Percentiles rank a stretch among this genome's conserved stretches.
phyloP scores from a whole-genome alignment of 2,113 vertebrate genomes.

The Nicator chloris region DNA sequence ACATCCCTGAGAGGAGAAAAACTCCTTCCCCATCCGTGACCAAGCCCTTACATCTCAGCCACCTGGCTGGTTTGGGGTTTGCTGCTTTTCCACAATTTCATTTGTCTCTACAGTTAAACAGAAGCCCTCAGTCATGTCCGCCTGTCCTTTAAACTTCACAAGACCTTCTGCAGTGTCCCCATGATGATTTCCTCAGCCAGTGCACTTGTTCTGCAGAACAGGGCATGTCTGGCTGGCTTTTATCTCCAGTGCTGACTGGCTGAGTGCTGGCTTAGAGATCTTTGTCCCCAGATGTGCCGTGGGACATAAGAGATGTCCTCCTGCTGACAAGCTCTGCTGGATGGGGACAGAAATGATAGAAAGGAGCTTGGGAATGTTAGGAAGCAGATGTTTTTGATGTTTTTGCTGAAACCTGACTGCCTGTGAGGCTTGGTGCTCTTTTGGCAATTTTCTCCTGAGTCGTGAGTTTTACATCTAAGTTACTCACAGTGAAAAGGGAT shows the following conservation, averaged over 20 bases:
- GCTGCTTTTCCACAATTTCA: background rate
- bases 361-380: background rate
- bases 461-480: background rate
- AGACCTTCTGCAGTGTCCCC: background rate
- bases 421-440: conserved; percentile 22
- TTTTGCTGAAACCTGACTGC: conserved; percentile 25
- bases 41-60: background rate
- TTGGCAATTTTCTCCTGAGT: conserved; percentile 9
- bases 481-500: background rate
- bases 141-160: background rate
- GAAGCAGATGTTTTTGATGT: background rate
- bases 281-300: background rate
- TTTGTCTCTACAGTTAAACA: background rate
- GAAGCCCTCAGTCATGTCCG: background rate
- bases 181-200: background rate
- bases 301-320: background rate
- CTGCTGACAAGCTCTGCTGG: background rate
- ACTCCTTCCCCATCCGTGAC: background rate
- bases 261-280: background rate
- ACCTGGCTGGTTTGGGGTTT: accelerated
- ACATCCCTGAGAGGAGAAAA: background rate
- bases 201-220: background rate
- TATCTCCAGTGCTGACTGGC: background rate
- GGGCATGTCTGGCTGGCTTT: background rate
- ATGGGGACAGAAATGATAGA: background rate